These are phyloP conservation scores for Drosophila tristis DNA, from an alignment of 1,140 invertebrate genomes.

Conservation along the genomic window DNA sequence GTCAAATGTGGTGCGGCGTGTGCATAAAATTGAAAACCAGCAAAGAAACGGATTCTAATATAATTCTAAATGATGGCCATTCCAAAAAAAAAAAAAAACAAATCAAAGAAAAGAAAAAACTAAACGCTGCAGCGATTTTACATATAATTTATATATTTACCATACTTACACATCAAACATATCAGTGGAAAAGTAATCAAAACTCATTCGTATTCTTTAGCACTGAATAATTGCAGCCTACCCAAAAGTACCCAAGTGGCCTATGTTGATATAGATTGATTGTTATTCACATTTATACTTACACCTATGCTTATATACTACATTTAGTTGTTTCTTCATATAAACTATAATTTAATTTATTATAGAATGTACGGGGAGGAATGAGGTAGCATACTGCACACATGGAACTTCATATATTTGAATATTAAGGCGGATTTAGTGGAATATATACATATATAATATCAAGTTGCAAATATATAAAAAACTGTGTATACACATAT, in stretches of 20 bases:
- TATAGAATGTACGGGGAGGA: slow-evolving; percentile 3
- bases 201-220: slow-evolving; percentile 40
- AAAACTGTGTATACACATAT: slow-evolving; percentile 10
- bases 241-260: background rate
- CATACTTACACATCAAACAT: slow-evolving; percentile 49
- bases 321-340: slow-evolving; percentile 24
- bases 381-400: slow-evolving; percentile 9
- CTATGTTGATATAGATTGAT: slow-evolving; percentile 15
- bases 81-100: slow-evolving; percentile 34
- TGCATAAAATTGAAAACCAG: slow-evolving; percentile 10
- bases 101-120: slow-evolving; percentile 8
- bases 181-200: slow-evolving; percentile 58
- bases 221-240: slow-evolving; percentile 12
- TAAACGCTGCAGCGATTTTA: slow-evolving; percentile 4
- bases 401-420: slow-evolving; percentile 5
- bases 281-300: slow-evolving; percentile 30
- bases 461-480: slow-evolving; percentile 26
- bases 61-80: slow-evolving; percentile 27
- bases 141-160: slow-evolving; percentile 22
- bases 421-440: slow-evolving; percentile 11
- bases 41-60: background rate
- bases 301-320: slow-evolving; percentile 7
- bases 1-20: slow-evolving; percentile 32
- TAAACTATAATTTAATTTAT: slow-evolving; percentile 41
- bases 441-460: slow-evolving; percentile 33